Base-by-base conservation (phyloP, 2,888 invertebrate species). In the Drosophila villosipedis region DNA sequence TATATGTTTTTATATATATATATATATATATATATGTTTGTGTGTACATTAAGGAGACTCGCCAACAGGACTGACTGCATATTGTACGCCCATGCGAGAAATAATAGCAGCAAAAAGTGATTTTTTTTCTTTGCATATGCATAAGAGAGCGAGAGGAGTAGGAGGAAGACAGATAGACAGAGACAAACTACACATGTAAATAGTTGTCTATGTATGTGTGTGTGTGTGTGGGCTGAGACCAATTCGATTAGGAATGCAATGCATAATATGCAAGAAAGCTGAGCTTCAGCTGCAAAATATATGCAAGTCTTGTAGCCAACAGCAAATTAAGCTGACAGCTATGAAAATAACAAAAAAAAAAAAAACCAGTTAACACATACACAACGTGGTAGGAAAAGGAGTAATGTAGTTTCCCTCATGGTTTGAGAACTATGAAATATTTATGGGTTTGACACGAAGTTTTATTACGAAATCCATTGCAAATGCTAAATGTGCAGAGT, bases 11-110 rank as follows among this genome's bases (percentile, higher is more conserved):
- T n/a, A n/a, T n/a, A 28, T 37, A 9, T 22, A 30, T 12, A 22
- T n/a, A 19, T n/a, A 25, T 35, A 47, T n/a, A 16, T 60, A n/a
- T 33, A 4, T 33, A 0, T 33, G 0, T 63, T n/a, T 67, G 12
- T 66, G 14, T 57, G 30, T 64, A 50, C 35, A 71, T 62, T 63
- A 60, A 84, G 85, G 85, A 88, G 73, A 83, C 82, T 78, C 68
- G 76, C 76, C 84, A 89, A 89, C 84, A 84, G 89, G 84, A 84
- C 89, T 89, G 84, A 84, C 84, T 76, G 71, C 89, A 86, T 85
- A 78, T 74, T 64, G 72, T 76, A 84, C 84, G 89, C 89, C 83
- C 83, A 84, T 87, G 73, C 73, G 61, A 49, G 47, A 64, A 58
- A 58, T 33, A 58, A 60, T 61, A 35, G 33, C 63, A 63, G 49